Evolutionary conservation across 2,888 invertebrate genomes (phyloP), one percentile per base, ranked within the genome.

Genomic region (Drosophila aldrichi): DNA sequence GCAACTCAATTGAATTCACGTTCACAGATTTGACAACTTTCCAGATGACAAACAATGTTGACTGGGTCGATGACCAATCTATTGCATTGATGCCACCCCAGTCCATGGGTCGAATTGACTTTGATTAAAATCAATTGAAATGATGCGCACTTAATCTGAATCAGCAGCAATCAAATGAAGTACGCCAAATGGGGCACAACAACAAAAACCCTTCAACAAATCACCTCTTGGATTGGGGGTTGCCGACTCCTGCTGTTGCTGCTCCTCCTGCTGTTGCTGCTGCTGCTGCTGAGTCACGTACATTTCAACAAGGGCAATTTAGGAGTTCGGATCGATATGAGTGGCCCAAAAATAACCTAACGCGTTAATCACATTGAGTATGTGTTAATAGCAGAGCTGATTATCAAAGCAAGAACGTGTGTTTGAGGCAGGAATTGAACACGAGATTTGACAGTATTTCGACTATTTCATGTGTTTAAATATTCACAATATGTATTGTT

Each of bases 121-220:
- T 82, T 91, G 84, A 91, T 90, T 88, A 81, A 90, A 90, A 90
- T 89, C 87, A 91, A 92, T 90, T 90, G 78, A 86, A 83, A 77
- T 78, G 80, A 83, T 86, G 79, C 74, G 69, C 62, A 61, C 36
- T 57, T 34, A 55, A 38, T 40, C 40, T 56, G 49, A 51, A 34
- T 59, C 58, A 58, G 49, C 58, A 32, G 60, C 51, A 46, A 56
- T 29, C 38, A 25, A 48, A 20, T 16, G 40, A 40, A 36, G 29
- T 22, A 18, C 32, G 25, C 20, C 46, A 55, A 48, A 54, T 61
- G 49, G 61, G 43, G 52, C 49, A 48, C 36, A 44, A 14, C n/a
- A 72, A 29, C 70, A 60, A 63, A 60, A 60, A 63, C 74, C 70
- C 71, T 49, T 52, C 32, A 22, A 9, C 10, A 43, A 46, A 25